Base-by-base conservation (phyloP, 2,888 invertebrate genomes). In the Dryobotodes eremita region DNA sequence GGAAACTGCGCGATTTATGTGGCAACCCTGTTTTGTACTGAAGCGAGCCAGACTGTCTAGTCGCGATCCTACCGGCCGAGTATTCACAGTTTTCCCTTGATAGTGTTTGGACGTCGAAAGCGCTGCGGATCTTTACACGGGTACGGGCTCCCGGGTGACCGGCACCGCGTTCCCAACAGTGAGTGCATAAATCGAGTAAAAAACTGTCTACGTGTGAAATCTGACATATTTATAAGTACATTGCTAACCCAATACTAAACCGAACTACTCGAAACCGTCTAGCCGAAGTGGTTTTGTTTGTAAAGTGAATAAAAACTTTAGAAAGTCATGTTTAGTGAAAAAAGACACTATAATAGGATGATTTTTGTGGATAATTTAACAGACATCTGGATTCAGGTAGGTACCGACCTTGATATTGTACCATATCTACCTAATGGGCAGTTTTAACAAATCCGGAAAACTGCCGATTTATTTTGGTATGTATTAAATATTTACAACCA, bases 371-470 rank as follows among this genome's bases (percentile, higher is more conserved):
- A 42, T 53, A 17, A 15, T 82, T 50, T 64, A 15, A 5, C 15
- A 5, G 50, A 64, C 10, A 31, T 8, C 8, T 75, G 82, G 75
- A 75, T 42, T 50, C 48, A 64, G 82, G 82, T 79, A 64, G 82
- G 82, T 79, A 75, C 0, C 11, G 11, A 42, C 8, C 5, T 36
- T 53, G 3, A 8, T 50, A n/a, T n/a, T 59, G 4, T 76, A 48
- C 17, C n/a, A 26, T 20, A 13, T 31, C 20, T n/a, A 31, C 13
- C 1, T 75, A 20, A 50, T 20, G 0, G 20, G 13, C 10, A 59
- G 20, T 36, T 78, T 77, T 17, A 61, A 0, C 46, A 36, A 10
- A 17, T 20, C 7, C 17, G 17, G 17, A 59, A 42, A 20, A 10
- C 23, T 80, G 36, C 4, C 2, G 10, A 13, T 31, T 42, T 59